A percentile compares a stretch with the other conserved stretches of the same genome.
phyloP scores from a whole-genome alignment of 2,113 vertebrate species.

The Phasianus colchicus region DNA sequence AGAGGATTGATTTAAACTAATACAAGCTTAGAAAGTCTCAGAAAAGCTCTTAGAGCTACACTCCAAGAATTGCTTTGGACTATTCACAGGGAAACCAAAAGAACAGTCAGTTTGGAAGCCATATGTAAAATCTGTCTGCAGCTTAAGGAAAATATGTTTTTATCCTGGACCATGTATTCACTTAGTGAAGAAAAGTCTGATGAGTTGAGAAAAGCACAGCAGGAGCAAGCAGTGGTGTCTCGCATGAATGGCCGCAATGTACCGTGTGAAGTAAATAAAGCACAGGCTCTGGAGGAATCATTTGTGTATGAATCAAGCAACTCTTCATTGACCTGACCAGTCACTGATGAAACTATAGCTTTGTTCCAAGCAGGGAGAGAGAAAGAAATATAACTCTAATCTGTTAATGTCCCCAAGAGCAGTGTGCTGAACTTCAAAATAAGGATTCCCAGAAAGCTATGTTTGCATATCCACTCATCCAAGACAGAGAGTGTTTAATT shows the following conservation, averaged over 20 bases:
- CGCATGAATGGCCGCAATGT: neutral
- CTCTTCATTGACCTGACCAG: neutral
- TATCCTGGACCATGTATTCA: neutral
- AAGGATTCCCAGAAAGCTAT: neutral
- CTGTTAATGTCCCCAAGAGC: fast-evolving
- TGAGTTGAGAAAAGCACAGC: neutral
- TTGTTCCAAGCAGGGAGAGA: neutral
- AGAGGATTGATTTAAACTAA: neutral
- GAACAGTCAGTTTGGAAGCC: neutral
- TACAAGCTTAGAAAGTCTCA: neutral
- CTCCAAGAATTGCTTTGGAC: neutral
- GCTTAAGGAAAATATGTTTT: neutral
- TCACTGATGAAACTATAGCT: neutral
- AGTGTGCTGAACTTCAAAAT: neutral
- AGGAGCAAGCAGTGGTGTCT: neutral
- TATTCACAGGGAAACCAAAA: neutral
- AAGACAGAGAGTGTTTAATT: slow-evolving; percentile 4
- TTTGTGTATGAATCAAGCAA: neutral
- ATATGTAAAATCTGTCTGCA: neutral
- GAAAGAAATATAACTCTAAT: neutral
- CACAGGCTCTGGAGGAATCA: neutral
- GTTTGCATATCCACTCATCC: neutral
- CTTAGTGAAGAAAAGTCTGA: neutral
- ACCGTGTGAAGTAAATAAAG: neutral
- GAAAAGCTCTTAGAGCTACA: neutral